These are phyloP conservation scores for Nephotettix cincticeps DNA, from an alignment of 1,140 invertebrate genomes.

Conservation along the genomic window DNA sequence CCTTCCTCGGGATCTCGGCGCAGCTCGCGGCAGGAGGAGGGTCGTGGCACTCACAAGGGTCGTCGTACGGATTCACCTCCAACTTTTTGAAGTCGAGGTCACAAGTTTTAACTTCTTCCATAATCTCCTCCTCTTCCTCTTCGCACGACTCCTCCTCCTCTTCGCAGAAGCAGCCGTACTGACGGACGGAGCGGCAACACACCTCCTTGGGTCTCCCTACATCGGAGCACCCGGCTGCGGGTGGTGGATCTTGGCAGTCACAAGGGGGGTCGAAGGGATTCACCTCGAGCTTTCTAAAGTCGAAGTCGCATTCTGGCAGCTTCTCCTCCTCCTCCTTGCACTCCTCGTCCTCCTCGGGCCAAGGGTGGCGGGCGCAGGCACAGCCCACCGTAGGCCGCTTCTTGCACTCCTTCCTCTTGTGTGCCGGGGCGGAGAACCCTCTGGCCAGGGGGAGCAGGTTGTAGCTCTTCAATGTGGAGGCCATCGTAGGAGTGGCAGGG, in stretches of 20 bases:
- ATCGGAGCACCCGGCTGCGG: background rate
- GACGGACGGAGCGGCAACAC: background rate
- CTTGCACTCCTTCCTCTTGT: background rate
- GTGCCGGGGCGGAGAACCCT: too few relatives aligned
- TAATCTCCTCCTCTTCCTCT: background rate
- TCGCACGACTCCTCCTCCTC: background rate
- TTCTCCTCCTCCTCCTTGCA: background rate
- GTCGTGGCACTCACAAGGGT: background rate
- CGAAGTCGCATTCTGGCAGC: background rate
- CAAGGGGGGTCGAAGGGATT: background rate
- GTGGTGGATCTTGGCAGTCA: background rate
- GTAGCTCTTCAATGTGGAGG: too few relatives aligned
- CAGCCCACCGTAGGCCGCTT: background rate
- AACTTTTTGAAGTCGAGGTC: background rate
- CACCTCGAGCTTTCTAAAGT: constrained; percentile 6
- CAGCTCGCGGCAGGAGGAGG: background rate
- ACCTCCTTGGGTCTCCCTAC: background rate
- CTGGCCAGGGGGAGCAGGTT: too few relatives aligned
- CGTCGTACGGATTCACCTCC: background rate
- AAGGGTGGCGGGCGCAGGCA: background rate
- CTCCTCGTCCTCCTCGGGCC: background rate
- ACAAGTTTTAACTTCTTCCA: background rate
- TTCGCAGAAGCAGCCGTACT: background rate
- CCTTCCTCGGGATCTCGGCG: background rate
- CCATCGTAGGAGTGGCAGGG: too few relatives aligned